Evolutionary conservation across 1,140 invertebrate species (phyloP).

Genomic region (Sipha flava): DNA sequence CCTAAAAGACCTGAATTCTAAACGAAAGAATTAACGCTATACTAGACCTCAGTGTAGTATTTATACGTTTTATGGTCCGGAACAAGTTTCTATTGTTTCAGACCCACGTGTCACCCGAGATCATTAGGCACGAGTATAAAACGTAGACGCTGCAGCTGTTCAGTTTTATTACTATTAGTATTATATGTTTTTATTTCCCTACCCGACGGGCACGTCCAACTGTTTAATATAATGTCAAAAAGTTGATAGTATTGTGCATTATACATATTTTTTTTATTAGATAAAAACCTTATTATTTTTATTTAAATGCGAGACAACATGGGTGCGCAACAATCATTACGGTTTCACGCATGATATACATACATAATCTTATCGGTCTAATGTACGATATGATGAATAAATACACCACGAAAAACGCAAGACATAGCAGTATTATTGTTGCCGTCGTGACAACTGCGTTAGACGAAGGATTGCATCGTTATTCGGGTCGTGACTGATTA

Average conservation of each 20-base stretch:
- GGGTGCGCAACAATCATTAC: too few relatives aligned
- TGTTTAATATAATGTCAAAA: too few relatives aligned
- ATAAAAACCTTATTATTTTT: too few relatives aligned
- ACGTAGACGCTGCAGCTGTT: not conserved
- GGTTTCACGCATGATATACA: too few relatives aligned
- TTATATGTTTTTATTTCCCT: not conserved
- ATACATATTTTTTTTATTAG: too few relatives aligned
- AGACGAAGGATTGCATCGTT: not conserved
- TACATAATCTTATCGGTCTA: too few relatives aligned
- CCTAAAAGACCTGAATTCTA: not conserved
- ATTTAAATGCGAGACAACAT: too few relatives aligned
- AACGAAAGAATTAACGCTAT: not conserved
- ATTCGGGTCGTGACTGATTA: slow-evolving; percentile 22
- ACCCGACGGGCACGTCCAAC: not conserved
- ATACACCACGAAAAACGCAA: too few relatives aligned
- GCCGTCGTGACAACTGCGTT: not conserved
- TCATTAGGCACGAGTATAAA: slow-evolving; percentile 6
- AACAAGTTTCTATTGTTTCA: slow-evolving; percentile 24
- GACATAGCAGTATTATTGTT: not conserved
- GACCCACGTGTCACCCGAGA: not conserved
- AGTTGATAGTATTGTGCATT: too few relatives aligned
- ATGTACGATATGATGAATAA: too few relatives aligned
- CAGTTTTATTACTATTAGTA: not conserved
- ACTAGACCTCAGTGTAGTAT: not conserved
- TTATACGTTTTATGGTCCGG: not conserved